Conservation (phyloP, 2,113 vertebrate species). For the Orthonyx spaldingii region DNA sequence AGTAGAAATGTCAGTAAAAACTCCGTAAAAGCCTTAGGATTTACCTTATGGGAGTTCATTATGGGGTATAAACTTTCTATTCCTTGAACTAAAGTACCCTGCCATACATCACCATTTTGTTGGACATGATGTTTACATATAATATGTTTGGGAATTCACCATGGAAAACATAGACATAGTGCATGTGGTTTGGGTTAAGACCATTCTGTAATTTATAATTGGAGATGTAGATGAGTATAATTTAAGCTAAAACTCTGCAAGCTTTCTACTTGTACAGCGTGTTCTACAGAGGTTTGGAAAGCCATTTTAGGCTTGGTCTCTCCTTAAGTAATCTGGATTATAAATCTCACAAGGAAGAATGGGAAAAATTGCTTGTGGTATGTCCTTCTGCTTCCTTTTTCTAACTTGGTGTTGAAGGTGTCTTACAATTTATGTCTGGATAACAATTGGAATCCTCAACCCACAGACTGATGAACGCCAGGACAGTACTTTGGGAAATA, state of each 20-base stretch:
- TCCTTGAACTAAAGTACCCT: not conserved
- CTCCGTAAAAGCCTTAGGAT: not conserved
- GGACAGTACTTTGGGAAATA: not conserved
- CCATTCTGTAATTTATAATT: not conserved
- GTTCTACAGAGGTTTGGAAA: not conserved
- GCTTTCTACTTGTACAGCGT: not conserved
- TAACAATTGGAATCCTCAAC: not conserved
- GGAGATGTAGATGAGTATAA: not conserved
- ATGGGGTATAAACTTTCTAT: not conserved
- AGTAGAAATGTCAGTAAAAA: not conserved
- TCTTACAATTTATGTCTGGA: not conserved
- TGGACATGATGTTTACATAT: not conserved
- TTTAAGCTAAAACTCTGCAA: not conserved
- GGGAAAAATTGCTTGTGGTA: not conserved
- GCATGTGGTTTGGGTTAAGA: not conserved
- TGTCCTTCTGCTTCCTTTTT: not conserved
- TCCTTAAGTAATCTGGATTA: not conserved
- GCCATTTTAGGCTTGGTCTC: not conserved
- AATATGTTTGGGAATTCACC: conserved; percentile 8
- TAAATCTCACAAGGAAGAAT: not conserved
- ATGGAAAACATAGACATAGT: not conserved
- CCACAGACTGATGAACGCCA: not conserved
- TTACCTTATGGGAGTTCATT: not conserved
- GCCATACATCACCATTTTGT: not conserved
- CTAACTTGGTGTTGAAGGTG: not conserved